Conservation (phyloP, 23 tunicate genomes). For the Halocynthia aurantium region DNA sequence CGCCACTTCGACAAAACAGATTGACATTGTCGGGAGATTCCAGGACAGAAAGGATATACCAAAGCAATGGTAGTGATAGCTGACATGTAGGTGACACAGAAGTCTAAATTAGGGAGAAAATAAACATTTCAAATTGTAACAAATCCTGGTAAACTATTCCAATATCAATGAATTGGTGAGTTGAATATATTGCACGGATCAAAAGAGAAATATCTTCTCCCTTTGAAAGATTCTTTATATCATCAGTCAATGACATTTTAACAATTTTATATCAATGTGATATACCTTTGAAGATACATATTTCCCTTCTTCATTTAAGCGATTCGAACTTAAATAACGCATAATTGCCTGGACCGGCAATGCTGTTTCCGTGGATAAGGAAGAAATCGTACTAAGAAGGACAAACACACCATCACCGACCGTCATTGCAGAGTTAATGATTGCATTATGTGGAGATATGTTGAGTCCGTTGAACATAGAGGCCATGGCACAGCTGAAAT, state of each 20-base stretch:
- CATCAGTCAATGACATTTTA: no score
- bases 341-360: not conserved
- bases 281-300: not conserved
- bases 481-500: not conserved
- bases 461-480: not conserved
- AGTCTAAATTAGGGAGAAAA: not conserved
- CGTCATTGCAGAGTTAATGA: not conserved
- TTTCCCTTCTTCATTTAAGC: not conserved
- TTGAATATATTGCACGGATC: no score
- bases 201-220: no score
- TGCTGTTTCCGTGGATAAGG: not conserved
- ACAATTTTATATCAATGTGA: no score
- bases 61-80: slow-evolving; percentile 1
- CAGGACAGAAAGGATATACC: not conserved
- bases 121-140: not conserved
- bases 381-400: not conserved
- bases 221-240: no score
- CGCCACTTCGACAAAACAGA: not conserved
- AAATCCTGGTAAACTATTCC: not conserved
- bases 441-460: not conserved
- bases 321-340: not conserved
- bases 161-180: no score
- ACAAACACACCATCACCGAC: slow-evolving; percentile 1
- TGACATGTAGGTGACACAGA: slow-evolving; percentile 6
- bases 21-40: not conserved